phyloP scores from a whole-genome alignment of 2,113 vertebrate genomes.

The Hippoglossus stenolepis region DNA sequence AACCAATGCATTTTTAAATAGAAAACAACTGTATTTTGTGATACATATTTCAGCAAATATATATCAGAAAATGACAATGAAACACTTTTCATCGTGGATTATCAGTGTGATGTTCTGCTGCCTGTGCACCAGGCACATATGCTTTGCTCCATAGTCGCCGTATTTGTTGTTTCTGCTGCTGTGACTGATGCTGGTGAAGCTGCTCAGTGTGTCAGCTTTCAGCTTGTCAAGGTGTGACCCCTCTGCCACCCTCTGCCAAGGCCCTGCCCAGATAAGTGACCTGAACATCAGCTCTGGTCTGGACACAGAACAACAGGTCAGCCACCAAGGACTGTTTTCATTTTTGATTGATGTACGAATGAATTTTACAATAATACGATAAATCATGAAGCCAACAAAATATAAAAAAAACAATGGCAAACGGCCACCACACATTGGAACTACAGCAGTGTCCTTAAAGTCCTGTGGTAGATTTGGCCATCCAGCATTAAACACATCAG shows the following conservation, averaged over 20 bases:
- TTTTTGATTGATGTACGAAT: neutral
- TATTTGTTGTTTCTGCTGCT: neutral
- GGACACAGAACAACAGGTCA: neutral
- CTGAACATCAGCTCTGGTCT: neutral
- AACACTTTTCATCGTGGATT: neutral
- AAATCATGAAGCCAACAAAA: too few relatives aligned
- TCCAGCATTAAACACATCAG: too few relatives aligned
- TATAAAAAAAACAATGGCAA: too few relatives aligned
- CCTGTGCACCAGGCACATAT: neutral
- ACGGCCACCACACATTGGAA: too few relatives aligned
- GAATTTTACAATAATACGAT: neutral
- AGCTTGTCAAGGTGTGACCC: conserved; percentile 30
- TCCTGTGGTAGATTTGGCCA: too few relatives aligned
- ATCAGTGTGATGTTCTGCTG: neutral
- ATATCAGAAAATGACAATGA: too few relatives aligned
- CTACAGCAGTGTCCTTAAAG: too few relatives aligned
- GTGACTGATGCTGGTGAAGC: neutral
- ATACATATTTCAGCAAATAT: too few relatives aligned
- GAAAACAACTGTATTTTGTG: too few relatives aligned
- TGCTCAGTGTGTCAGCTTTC: conserved; percentile 1
- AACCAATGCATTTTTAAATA: too few relatives aligned
- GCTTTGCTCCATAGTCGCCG: neutral
- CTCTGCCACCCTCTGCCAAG: neutral
- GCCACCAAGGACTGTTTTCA: neutral
- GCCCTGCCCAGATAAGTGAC: conserved; percentile 1